Base-by-base conservation (phyloP, 2,888 invertebrate species). In the Dinocampus coccinellae region DNA sequence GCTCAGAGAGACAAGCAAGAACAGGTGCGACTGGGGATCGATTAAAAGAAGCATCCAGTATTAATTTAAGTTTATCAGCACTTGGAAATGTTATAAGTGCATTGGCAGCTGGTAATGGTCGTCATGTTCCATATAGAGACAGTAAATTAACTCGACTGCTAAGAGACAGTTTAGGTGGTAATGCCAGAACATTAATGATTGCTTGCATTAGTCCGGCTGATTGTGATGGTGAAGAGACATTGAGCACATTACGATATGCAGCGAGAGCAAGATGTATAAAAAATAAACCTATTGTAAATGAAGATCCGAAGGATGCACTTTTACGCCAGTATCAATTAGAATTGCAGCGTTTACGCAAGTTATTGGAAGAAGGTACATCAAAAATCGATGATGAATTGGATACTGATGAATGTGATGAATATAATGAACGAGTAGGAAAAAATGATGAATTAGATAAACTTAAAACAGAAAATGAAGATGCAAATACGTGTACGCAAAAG, bases 81-180 rank as follows among this genome's bases (percentile, higher is more conserved):
- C 88, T 97, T 61, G 96, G 95, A 2, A 97, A 97, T 85, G 96
- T 97, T 0, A 97, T 97, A 76, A 95, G 95, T 0, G 95, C 96
- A 0, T 87, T 96, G 66, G 96, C 93, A 0, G 93, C 93, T 81
- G 92, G 92, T 1, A 92, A 92, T 79, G 91, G 92, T 0, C 91
- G 87, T 93, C 58, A 96, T 93, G 88, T 95, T 92, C 73, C 95
- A 92, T 78, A 93, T 87, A 89, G 96, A 77, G 96, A 97, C 85
- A 95, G 96, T 20, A 97, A 96, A 85, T 88, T 97, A 0, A 96
- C 95, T 0, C 88, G 95, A 75, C 87, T 96, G 3, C 86, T 95
- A 29, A 93, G 94, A 89, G 94, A 95, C 84, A 95, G 94, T 4
- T 86, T 95, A 4, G 95, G 96, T 3, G 96, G 96, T 0, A 97